Evolutionary conservation across 2,113 vertebrate genomes (phyloP).

Genomic region (Irena cyanogastra): DNA sequence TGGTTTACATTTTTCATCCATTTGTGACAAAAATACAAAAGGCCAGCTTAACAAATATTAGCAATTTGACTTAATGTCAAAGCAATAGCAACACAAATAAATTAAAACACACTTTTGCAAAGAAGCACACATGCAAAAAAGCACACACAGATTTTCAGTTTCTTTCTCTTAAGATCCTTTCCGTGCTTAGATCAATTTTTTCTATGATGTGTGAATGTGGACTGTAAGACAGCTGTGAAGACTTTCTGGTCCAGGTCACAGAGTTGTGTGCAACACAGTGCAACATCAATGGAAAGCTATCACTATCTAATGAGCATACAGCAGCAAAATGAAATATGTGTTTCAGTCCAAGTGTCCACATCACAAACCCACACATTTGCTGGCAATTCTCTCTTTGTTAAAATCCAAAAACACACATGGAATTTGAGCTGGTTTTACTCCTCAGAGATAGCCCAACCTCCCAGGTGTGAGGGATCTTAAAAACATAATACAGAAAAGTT

Average conservation of each 20-base stretch:
- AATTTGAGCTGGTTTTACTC: not conserved
- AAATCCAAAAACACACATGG: not conserved
- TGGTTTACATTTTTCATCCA: not conserved
- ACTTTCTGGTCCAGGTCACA: not conserved
- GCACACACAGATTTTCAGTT: not conserved
- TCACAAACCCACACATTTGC: not conserved
- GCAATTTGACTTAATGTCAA: not conserved
- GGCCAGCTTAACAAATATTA: not conserved
- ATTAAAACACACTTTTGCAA: not conserved
- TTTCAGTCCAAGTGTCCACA: not conserved
- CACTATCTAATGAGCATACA: not conserved
- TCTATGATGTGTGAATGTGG: not conserved
- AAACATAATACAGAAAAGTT: not conserved
- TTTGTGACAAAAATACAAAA: conserved; percentile 15
- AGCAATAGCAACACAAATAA: not conserved
- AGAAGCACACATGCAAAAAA: not conserved
- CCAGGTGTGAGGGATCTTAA: not conserved
- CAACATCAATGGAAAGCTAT: rapidly evolving
- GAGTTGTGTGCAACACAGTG: not conserved
- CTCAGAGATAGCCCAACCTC: not conserved
- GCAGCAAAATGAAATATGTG: not conserved
- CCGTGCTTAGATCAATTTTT: not conserved
- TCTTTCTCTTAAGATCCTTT: not conserved
- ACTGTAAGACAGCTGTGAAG: not conserved
- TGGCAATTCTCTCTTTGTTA: not conserved